A percentile compares a stretch with the other conserved stretches of the same genome.
Conservation (phyloP, 2,797 vertebrate species). For the Phrynocephalus guinanensis region DNA sequence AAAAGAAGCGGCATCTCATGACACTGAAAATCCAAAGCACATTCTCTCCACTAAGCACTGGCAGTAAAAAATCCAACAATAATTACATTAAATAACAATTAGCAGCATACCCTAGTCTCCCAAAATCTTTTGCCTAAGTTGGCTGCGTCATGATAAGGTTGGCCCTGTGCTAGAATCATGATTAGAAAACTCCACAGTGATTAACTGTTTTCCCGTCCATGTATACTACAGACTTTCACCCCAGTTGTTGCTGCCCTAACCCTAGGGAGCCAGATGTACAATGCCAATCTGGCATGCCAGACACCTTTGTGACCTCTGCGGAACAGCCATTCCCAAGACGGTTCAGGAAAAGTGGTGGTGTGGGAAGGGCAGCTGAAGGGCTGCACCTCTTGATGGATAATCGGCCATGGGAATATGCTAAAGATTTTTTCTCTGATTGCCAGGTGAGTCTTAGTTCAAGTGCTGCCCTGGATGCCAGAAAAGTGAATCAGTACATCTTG, state of each 20-base stretch:
- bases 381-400: background rate
- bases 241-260: background rate
- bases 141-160: background rate
- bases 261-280: background rate
- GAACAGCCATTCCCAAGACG: background rate
- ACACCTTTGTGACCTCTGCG: background rate
- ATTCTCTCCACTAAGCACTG: background rate
- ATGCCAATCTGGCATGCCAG: background rate
- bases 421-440: background rate
- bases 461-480: slow-evolving; percentile 62
- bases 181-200: background rate
- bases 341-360: background rate
- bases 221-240: background rate
- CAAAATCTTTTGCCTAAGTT: background rate
- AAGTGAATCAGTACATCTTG: slow-evolving; percentile 70
- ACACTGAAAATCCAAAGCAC: background rate
- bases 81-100: background rate
- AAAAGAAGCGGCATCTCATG: background rate
- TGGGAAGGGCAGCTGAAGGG: background rate
- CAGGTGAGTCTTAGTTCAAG: slow-evolving; percentile 76
- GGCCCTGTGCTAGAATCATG: no score
- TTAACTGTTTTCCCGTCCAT: background rate
- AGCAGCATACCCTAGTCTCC: background rate
- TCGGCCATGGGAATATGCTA: background rate
- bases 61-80: background rate